Evolutionary conservation across 1,140 invertebrate species (phyloP).

Genomic region (Euglossa dilemma): DNA sequence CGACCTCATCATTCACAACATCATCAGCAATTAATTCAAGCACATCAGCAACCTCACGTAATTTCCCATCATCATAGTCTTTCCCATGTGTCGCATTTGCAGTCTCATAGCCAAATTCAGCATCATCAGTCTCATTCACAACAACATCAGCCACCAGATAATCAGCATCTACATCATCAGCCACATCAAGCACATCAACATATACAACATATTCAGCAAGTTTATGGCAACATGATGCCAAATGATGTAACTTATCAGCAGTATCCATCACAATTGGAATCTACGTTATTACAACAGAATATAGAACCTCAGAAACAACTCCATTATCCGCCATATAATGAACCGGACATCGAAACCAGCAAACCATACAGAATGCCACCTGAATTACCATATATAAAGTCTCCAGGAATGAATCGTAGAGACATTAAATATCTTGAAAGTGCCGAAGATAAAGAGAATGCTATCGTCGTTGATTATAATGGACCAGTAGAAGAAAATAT

Average conservation of each 20-base stretch:
- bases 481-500: conserved; percentile 68
- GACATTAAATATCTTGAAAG: conserved; percentile 77
- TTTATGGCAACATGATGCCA: conserved; percentile 65
- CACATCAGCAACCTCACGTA: conserved; percentile 59
- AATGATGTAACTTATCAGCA: conserved; percentile 71
- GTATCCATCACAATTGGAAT: conserved; percentile 67
- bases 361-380: conserved; percentile 76
- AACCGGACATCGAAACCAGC: conserved; percentile 62
- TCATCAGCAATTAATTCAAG: conserved; percentile 61
- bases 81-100: conserved; percentile 53
- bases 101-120: conserved; percentile 71
- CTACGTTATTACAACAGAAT: conserved; percentile 56
- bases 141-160: conserved; percentile 57
- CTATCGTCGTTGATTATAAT: conserved; percentile 73
- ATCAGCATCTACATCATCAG: conserved; percentile 66
- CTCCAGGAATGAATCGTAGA: conserved; percentile 77
- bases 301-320: conserved; percentile 70
- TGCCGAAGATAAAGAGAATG: conserved; percentile 79
- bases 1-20: conserved; percentile 61
- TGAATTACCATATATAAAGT: conserved; percentile 78
- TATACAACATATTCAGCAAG: conserved; percentile 65
- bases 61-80: conserved; percentile 61
- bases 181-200: conserved; percentile 63
- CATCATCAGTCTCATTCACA: conserved; percentile 59
- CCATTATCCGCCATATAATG: conserved; percentile 67